Percentiles rank a stretch among this genome's conserved stretches.
Evolutionary conservation across 2,113 vertebrate species (phyloP).

Genomic region (Hemicordylus capensis): DNA sequence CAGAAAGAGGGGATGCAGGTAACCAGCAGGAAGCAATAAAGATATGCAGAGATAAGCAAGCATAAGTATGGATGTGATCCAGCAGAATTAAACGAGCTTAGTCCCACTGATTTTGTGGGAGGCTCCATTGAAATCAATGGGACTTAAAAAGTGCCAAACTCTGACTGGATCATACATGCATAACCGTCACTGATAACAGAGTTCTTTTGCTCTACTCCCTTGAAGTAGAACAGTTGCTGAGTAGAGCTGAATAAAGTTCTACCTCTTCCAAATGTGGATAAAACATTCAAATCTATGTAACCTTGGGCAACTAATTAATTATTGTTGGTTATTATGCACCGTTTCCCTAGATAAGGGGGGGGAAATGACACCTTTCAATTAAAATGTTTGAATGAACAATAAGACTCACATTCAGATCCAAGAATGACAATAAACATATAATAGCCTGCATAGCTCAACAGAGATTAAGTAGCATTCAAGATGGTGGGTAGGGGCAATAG

Average conservation of each 20-base stretch:
- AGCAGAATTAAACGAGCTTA: background rate
- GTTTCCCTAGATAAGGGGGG: background rate
- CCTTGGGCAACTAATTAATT: background rate
- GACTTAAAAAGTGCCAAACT: background rate
- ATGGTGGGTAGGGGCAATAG: background rate
- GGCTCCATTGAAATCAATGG: background rate
- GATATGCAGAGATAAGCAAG: slow-evolving; percentile 4
- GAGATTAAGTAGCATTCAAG: background rate
- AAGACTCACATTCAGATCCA: background rate
- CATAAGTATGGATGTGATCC: background rate
- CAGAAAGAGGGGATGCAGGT: slow-evolving; percentile 1
- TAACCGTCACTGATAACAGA: background rate
- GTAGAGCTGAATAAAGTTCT: background rate
- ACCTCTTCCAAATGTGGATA: too few species aligned
- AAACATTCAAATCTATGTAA: background rate
- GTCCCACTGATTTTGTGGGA: background rate
- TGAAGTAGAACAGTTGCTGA: background rate
- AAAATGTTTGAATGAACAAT: background rate
- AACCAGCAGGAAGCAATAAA: background rate
- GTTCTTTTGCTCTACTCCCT: too few species aligned
- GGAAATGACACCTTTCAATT: background rate
- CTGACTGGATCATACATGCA: background rate
- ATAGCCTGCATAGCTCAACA: background rate
- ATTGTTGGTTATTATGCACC: background rate
- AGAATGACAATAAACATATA: background rate